Base-by-base conservation (phyloP, 2,797 vertebrate genomes). In the Labroides dimidiatus region DNA sequence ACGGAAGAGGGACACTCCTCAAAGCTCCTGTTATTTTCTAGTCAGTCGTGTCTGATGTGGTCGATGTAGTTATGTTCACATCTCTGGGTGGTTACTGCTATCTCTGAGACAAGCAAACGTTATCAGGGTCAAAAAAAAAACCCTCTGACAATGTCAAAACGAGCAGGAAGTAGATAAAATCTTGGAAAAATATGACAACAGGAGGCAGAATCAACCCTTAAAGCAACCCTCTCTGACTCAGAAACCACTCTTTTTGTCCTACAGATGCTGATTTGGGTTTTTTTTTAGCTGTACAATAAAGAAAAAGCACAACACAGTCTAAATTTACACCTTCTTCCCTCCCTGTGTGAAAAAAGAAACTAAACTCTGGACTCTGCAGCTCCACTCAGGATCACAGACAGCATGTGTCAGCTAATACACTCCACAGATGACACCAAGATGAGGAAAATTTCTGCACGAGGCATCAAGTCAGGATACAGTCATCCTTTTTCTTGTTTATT, bases 11-110 rank as follows among this genome's bases (percentile, higher is more conserved):
- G 48, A 30, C 74, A 56, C 71, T 60, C 74, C 60, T 72, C 57
- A 70, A 72, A 77, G 59, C 77, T 72, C n/a, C n/a, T 20, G 76
- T 33, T 58, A 71, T 81, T 82, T 68, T 78, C 62, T 84, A 52
- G 72, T 85, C 72, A 77, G 39, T 52, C 20, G 54, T 51, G 17
- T 64, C 30, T 72, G 39, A 55, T 64, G 43, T 37, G 68, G 58
- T 63, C 58, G 66, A 64, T 63, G 57, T 61, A 67, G 14, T 52
- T 42, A 57, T 55, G 53, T 65, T 55, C 67, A 68, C 54, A 71
- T 72, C 48, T 69, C 62, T 75, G 77, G 77, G 73, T 74, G 74
- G 72, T 63, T 58, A 27, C 49, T 30, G 53, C 47, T 77, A 64
- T 80, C 68, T 76, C 50, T 30, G 11, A 9, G n/a, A 23, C 12